Conservation (phyloP, 2,888 invertebrate species). For the Hesperia comma region DNA sequence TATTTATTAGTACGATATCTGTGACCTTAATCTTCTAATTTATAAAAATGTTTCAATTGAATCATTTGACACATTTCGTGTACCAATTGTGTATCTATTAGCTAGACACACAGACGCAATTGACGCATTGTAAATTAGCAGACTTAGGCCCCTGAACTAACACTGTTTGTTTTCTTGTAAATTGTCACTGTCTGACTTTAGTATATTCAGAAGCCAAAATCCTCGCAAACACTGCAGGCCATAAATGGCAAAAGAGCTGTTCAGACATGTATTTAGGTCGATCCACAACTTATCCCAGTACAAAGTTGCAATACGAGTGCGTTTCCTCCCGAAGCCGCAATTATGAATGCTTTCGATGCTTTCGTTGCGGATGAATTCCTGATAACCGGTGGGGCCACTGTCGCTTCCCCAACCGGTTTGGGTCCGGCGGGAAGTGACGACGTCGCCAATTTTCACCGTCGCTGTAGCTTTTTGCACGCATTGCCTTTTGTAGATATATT, state of each 20-base stretch:
- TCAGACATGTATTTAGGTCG: neutral
- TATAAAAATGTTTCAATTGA: no score
- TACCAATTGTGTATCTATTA: no score
- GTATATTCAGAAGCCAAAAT: neutral
- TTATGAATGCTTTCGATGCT: slow-evolving; percentile 50
- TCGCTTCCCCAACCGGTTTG: slow-evolving; percentile 45
- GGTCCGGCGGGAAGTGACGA: slow-evolving; percentile 40
- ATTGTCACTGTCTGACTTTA: no score
- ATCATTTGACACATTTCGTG: no score
- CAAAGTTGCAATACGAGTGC: slow-evolving; percentile 44
- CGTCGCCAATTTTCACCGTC: slow-evolving; percentile 48
- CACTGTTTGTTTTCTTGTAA: no score
- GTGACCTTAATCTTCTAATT: no score
- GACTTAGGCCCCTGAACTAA: no score
- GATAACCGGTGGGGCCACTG: slow-evolving; percentile 49
- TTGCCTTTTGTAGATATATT: neutral
- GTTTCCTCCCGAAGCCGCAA: slow-evolving; percentile 48
- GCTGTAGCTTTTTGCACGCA: slow-evolving; percentile 24
- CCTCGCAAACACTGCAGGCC: neutral
- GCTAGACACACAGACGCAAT: no score
- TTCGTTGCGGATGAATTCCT: slow-evolving; percentile 47
- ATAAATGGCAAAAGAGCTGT: neutral
- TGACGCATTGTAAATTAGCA: no score
- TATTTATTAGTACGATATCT: no score
- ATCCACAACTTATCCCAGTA: neutral